These are phyloP conservation scores for Allophyes oxyacanthae DNA, from an alignment of 2,888 invertebrate genomes.

Conservation along the genomic window DNA sequence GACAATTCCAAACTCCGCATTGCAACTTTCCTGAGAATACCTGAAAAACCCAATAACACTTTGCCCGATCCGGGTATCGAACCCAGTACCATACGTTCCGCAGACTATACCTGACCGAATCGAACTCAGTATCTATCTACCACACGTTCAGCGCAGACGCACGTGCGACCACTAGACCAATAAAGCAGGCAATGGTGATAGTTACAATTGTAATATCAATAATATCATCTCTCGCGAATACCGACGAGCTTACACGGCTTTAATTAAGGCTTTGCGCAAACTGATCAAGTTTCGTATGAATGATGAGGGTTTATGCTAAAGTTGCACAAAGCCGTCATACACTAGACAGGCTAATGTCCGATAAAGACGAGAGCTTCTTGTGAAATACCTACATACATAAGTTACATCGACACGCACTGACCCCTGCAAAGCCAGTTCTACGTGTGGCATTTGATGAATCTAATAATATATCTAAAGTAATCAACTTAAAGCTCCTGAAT, in stretches of 20 bases:
- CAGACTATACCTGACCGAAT: too few relatives aligned
- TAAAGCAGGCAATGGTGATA: too few relatives aligned
- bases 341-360: slow-evolving; percentile 56
- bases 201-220: slow-evolving; percentile 35
- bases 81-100: too few relatives aligned
- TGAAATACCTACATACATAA: slow-evolving; percentile 64
- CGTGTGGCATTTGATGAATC: slow-evolving; percentile 77
- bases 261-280: slow-evolving; percentile 57
- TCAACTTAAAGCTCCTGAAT: slow-evolving; percentile 47
- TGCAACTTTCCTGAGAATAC: too few relatives aligned
- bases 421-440: slow-evolving; percentile 76
- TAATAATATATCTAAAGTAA: slow-evolving; percentile 64
- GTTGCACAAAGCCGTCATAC: slow-evolving; percentile 58
- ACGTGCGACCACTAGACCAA: too few relatives aligned
- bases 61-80: too few relatives aligned
- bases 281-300: slow-evolving; percentile 47
- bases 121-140: too few relatives aligned
- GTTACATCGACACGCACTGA: slow-evolving; percentile 65
- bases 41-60: too few relatives aligned
- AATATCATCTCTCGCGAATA: slow-evolving; percentile 29
- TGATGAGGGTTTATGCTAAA: slow-evolving; percentile 38
- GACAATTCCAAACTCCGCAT: too few relatives aligned
- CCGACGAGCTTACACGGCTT: slow-evolving; percentile 24
- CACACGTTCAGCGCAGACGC: too few relatives aligned
- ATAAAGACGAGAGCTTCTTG: slow-evolving; percentile 65